These are phyloP conservation scores for Pluvianellus socialis DNA, from an alignment of 2,113 vertebrate species.

Conservation along the genomic window DNA sequence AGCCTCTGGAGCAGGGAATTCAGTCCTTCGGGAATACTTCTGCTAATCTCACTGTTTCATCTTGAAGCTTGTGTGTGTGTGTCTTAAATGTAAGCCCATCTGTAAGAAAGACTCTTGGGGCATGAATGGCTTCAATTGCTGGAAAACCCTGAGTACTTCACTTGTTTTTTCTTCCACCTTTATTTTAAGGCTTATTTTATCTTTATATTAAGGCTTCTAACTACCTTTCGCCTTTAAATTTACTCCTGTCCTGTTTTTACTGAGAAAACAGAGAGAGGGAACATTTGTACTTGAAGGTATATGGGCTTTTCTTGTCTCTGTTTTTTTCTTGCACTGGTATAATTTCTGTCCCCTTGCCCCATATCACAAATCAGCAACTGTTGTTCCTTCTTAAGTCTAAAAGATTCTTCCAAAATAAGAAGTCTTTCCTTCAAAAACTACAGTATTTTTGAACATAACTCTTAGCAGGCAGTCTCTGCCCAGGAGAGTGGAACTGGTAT, in stretches of 20 bases:
- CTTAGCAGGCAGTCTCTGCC: neutral
- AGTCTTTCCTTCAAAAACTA: neutral
- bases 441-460: neutral
- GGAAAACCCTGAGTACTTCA: neutral
- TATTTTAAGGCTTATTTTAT: neutral
- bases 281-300: neutral
- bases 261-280: neutral
- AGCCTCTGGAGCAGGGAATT: neutral
- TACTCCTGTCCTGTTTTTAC: neutral
- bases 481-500: neutral
- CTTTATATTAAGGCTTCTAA: neutral
- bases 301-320: rapidly evolving
- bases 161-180: neutral
- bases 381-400: neutral
- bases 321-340: neutral
- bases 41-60: neutral
- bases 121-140: neutral
- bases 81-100: neutral
- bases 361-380: neutral
- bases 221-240: neutral
- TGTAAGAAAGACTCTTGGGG: neutral
- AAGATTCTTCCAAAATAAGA: neutral
- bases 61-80: rapidly evolving
- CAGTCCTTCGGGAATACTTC: neutral
- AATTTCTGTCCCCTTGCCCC: neutral